Conservation (phyloP, 37 sponge, comb jelly and placozoan species). For the Crambe crambe region DNA sequence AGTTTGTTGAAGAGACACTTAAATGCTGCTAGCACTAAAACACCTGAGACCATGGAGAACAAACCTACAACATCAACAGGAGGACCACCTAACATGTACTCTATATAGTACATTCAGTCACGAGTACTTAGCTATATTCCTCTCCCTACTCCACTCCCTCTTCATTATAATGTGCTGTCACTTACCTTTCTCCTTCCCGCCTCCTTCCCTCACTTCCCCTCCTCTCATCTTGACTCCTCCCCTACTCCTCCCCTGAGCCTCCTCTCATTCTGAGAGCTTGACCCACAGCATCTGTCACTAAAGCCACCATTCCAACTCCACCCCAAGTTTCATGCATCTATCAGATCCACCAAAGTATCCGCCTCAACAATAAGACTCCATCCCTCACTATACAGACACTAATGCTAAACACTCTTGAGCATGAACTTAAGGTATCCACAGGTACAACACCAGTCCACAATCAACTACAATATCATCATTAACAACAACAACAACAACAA, state of each 20-base stretch:
- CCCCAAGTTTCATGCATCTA: not conserved
- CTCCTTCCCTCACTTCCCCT: too few relatives aligned
- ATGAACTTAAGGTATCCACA: not conserved
- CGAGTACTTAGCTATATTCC: slow-evolving; percentile 10
- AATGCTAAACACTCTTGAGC: not conserved
- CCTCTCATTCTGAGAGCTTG: not conserved
- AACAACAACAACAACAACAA: not conserved
- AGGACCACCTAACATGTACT: slow-evolving; percentile 2
- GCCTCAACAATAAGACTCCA: not conserved
- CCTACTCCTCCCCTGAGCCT: not conserved
- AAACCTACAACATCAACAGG: not conserved
- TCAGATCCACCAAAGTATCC: not conserved
- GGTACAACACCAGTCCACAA: not conserved
- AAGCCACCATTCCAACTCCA: too few relatives aligned
- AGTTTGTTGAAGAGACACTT: not conserved
- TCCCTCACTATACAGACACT: not conserved
- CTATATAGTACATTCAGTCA: not conserved
- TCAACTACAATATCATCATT: not conserved
- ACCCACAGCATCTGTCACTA: not conserved
- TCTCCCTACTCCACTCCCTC: slow-evolving; percentile 59
- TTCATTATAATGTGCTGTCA: slow-evolving; percentile 1
- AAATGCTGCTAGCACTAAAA: too few relatives aligned
- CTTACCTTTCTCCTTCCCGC: too few relatives aligned
- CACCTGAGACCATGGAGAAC: not conserved
- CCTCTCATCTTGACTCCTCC: not conserved